Conservation (phyloP, 2,113 vertebrate species). For the Lepus timidus region DNA sequence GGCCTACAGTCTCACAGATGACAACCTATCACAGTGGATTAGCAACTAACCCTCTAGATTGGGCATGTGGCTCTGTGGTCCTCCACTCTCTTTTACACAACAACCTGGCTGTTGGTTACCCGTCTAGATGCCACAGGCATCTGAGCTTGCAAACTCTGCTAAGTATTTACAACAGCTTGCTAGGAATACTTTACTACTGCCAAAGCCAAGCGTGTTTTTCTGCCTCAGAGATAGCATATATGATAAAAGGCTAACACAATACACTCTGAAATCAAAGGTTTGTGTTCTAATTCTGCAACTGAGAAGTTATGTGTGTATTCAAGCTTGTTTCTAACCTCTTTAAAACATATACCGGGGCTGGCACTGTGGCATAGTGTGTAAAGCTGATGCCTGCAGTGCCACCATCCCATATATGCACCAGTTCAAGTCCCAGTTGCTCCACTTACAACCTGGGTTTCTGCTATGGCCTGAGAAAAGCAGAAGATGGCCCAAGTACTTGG, state of each 20-base stretch:
- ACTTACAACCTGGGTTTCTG: too few species aligned
- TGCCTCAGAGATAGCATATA: slow-evolving; percentile 11
- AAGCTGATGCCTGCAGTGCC: too few species aligned
- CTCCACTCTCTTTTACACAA: neutral
- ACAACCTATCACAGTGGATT: neutral
- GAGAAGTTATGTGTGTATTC: neutral
- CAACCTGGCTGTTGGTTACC: neutral
- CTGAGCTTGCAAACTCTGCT: slow-evolving; percentile 42
- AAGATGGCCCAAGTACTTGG: too few species aligned
- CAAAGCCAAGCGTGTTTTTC: slow-evolving; percentile 32
- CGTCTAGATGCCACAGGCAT: neutral
- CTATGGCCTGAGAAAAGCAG: too few species aligned
- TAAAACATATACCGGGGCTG: too few species aligned
- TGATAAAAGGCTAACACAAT: neutral
- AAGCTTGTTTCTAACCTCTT: neutral
- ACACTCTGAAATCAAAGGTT: neutral
- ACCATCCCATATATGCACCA: too few species aligned
- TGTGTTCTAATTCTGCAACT: slow-evolving; percentile 1
- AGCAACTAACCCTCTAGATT: neutral
- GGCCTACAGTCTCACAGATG: neutral
- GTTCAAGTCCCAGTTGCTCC: too few species aligned
- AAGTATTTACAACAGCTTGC: neutral
- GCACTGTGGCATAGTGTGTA: too few species aligned
- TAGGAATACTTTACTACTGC: neutral
- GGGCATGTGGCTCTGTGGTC: neutral